A percentile compares a stretch with the other conserved stretches of the same genome.
Evolutionary conservation across 2,797 vertebrate genomes (phyloP).

Genomic region (Gadopsis marmoratus): DNA sequence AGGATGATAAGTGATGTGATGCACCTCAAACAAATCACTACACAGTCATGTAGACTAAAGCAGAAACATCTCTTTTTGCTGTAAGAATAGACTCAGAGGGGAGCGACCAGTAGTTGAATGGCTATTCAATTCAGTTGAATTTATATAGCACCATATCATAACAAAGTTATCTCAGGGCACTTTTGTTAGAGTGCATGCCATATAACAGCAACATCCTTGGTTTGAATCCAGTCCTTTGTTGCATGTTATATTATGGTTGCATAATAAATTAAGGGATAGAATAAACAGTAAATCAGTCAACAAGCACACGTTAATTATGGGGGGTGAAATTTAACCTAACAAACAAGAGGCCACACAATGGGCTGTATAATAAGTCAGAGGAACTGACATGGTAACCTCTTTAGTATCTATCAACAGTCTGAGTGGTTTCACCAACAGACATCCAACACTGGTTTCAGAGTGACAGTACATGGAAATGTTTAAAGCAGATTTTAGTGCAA

Average conservation of each 20-base stretch:
- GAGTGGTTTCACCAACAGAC: slow-evolving; percentile 38
- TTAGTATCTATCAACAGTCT: slow-evolving; percentile 49
- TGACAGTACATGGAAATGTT: not conserved
- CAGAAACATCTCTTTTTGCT: slow-evolving; percentile 12
- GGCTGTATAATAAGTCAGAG: slow-evolving; percentile 12
- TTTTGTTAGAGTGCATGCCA: not conserved
- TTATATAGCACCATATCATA: too few species aligned
- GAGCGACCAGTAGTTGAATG: not conserved
- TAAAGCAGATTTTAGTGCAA: not conserved
- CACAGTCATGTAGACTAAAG: slow-evolving; percentile 19
- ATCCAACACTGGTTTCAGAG: not conserved
- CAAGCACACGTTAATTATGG: slow-evolving; percentile 17
- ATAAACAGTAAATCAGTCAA: slow-evolving; percentile 40
- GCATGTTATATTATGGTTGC: too few species aligned
- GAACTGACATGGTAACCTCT: slow-evolving; percentile 37
- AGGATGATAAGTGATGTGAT: slow-evolving; percentile 54
- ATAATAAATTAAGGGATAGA: not conserved
- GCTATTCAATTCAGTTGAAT: not conserved
- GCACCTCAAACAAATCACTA: slow-evolving; percentile 43
- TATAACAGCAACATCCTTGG: not conserved
- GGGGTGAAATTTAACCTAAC: slow-evolving; percentile 23
- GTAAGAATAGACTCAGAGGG: slow-evolving; percentile 6
- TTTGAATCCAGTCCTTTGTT: slow-evolving; percentile 3
- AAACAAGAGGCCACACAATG: slow-evolving; percentile 17
- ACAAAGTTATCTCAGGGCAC: too few species aligned